These are phyloP conservation scores for Drosophila willistoni DNA, from an alignment of 1,140 invertebrate genomes.

Conservation along the genomic window DNA sequence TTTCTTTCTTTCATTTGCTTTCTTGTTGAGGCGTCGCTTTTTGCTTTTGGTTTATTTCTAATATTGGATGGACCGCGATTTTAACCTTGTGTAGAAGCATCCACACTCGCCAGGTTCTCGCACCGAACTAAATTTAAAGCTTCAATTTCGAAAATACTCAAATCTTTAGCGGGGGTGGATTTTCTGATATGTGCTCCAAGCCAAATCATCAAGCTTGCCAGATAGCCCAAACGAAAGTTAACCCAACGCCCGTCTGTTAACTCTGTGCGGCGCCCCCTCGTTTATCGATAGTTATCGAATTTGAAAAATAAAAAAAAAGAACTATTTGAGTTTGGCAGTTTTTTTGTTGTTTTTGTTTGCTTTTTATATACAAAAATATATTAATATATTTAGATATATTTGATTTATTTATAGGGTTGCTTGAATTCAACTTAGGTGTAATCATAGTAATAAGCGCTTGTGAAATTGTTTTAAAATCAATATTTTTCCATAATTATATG, in stretches of 20 bases:
- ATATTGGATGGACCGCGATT: constrained; percentile 43
- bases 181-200: neutral
- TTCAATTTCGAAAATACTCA: constrained; percentile 37
- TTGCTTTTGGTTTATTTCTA: constrained; percentile 36
- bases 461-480: constrained; percentile 69
- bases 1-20: constrained; percentile 23
- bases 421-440: constrained; percentile 55
- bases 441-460: constrained; percentile 68
- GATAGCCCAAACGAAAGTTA: neutral
- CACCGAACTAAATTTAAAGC: constrained; percentile 55
- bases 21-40: constrained; percentile 27
- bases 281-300: constrained; percentile 4
- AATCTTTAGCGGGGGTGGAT: constrained; percentile 23
- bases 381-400: constrained; percentile 47
- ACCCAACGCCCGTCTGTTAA: neutral
- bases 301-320: neutral
- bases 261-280: neutral
- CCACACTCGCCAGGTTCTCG: constrained; percentile 71
- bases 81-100: constrained; percentile 47
- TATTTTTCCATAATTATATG: constrained; percentile 41
- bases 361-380: constrained; percentile 12
- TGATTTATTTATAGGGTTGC: constrained; percentile 56
- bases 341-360: neutral
- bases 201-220: constrained; percentile 19
- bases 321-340: neutral